Evolutionary conservation across 2,888 invertebrate species (phyloP).

Genomic region (Melolontha melolontha): DNA sequence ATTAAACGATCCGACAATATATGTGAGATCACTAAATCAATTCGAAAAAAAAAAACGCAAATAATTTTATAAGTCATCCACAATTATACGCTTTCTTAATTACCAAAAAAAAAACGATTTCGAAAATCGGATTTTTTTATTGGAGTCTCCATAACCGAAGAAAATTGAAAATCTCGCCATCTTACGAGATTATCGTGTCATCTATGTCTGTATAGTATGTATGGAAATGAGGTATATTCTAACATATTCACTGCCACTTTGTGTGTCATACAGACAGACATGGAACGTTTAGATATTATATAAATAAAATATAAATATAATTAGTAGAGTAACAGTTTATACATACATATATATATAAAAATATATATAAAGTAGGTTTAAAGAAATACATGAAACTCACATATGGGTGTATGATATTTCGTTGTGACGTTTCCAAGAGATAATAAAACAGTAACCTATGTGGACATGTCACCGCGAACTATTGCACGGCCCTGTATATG

Average conservation of each 20-base stretch:
- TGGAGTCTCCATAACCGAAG: not conserved
- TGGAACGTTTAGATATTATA: conserved; percentile 45
- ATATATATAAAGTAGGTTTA: conserved; percentile 26
- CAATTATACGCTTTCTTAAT: conserved; percentile 27
- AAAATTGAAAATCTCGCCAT: conserved; percentile 13
- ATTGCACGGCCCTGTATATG: not conserved
- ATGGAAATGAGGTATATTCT: conserved; percentile 55
- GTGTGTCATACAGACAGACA: conserved; percentile 59
- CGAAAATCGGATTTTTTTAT: conserved; percentile 22
- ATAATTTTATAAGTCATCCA: conserved; percentile 24
- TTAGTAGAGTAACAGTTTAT: conserved; percentile 30
- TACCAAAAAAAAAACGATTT: conserved; percentile 23
- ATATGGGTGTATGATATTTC: conserved; percentile 5
- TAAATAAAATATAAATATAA: conserved; percentile 39
- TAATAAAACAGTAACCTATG: not conserved
- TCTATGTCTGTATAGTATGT: conserved; percentile 57
- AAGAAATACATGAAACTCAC: conserved; percentile 1
- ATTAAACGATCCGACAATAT: conserved; percentile 7
- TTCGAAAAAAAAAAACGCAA: not conserved
- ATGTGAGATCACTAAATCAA: conserved; percentile 3
- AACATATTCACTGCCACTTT: conserved; percentile 64
- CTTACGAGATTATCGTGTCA: not conserved
- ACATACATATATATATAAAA: conserved; percentile 16
- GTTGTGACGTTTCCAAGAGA: conserved; percentile 6
- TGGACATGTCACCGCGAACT: not conserved